A percentile compares a stretch with the other conserved stretches of the same genome.
phyloP scores from a whole-genome alignment of 2,113 vertebrate genomes.

The Daubentonia madagascariensis region DNA sequence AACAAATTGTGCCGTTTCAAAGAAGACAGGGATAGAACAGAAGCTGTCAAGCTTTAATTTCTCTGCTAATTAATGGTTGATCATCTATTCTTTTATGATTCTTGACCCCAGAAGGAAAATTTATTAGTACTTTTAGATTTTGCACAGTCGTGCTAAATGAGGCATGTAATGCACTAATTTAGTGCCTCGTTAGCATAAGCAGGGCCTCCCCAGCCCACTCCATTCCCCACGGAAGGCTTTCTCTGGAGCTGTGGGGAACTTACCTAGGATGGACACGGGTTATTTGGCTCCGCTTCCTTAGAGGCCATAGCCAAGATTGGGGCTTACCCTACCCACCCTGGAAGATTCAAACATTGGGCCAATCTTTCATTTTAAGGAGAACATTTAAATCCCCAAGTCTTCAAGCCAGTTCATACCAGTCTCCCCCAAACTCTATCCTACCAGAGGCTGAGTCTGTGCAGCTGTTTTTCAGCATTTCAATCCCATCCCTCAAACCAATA shows the following conservation, averaged over 20 bases:
- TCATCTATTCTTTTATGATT: conserved; percentile 85
- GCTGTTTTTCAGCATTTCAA: background rate
- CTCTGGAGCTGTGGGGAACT: conserved; percentile 72
- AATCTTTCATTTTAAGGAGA: conserved; percentile 57
- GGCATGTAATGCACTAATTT: conserved; percentile 86
- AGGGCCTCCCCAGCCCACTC: conserved; percentile 70
- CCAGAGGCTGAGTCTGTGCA: background rate
- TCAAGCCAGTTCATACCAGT: background rate
- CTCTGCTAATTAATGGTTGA: conserved; percentile 82
- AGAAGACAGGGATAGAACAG: conserved; percentile 79
- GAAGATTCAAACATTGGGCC: conserved; percentile 23
- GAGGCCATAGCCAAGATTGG: conserved; percentile 44
- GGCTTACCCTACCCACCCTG: background rate
- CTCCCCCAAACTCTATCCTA: background rate
- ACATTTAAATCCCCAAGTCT: conserved; percentile 44
- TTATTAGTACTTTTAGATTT: conserved; percentile 86
- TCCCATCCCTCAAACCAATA: background rate
- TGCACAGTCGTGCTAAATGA: conserved; percentile 85
- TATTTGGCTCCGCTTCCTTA: conserved; percentile 47
- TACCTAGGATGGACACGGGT: conserved; percentile 36
- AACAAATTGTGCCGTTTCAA: conserved; percentile 77
- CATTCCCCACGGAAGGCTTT: conserved; percentile 70
- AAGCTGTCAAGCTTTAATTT: conserved; percentile 82
- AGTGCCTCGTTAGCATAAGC: conserved; percentile 85
- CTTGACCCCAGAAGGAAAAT: conserved; percentile 86